Base-by-base conservation (phyloP, 2,888 invertebrate species). In the Athalia cordata region DNA sequence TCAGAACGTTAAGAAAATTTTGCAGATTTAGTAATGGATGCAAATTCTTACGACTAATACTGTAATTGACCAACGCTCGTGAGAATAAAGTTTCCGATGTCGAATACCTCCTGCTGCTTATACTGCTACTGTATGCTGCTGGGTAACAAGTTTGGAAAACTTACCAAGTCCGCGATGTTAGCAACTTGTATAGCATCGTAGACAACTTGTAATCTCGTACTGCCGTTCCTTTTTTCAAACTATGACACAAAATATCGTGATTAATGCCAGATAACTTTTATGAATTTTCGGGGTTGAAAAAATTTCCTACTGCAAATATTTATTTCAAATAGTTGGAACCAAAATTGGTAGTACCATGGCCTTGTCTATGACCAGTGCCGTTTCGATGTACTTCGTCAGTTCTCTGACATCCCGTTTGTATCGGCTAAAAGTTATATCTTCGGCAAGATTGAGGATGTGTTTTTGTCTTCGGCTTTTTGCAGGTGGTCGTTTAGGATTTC, bases 131-230 rank as follows among this genome's bases (percentile, higher is more conserved):
- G n/a, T n/a, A n/a, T n/a, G n/a, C n/a, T 8, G 43, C 7, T 3
- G 11, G 43, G 5, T 64, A n/a, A 52, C 45, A 52, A 55, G 4
- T 55, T 67, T 50, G 15, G 50, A 57, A 47, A 55, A 92, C 96
- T 94, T 88, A 98, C 98, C 94, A 98, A 92, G 93, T 99, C 99
- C 80, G 98, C 98, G 89, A 99, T 98, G 91, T 99, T 99, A 84
- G 98, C 97, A 84, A 98, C 97, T 93, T 98, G 97, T 90, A 98
- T 96, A 82, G 98, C 97, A 90, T 99, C 98, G 90, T 98, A 96
- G 85, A 98, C 96, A 83, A 97, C 96, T 89, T 97, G 96, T 13
- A 95, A 93, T 81, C 97, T 92, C 76, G 96, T 96, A 91, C 96
- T 97, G 81, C 97, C 96, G 90, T 97, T 97, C 80, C 98, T 93